Evolutionary conservation across 1,140 invertebrate genomes (phyloP).

Genomic region (Drosophila sp.): DNA sequence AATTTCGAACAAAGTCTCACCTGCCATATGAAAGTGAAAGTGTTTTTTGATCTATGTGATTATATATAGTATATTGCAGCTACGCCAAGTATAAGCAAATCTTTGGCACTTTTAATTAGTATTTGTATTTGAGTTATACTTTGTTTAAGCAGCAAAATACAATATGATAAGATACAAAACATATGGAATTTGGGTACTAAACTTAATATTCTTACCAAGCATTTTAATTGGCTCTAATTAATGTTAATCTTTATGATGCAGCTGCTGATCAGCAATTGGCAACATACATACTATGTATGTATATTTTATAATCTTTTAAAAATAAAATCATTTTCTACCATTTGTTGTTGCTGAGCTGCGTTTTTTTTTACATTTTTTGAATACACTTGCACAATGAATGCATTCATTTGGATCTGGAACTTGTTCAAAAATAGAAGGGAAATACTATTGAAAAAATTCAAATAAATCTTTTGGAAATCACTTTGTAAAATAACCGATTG

Average conservation of each 20-base stretch:
- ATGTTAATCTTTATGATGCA: slow-evolving; percentile 9
- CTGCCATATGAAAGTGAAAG: not conserved
- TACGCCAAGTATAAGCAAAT: not conserved
- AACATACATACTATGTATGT: slow-evolving; percentile 28
- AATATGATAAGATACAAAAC: not conserved
- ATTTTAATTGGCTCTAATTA: not conserved
- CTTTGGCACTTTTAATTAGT: not conserved
- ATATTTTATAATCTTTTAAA: slow-evolving; percentile 12
- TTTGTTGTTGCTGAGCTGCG: slow-evolving; percentile 8
- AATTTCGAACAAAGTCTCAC: not conserved
- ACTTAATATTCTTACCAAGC: not conserved
- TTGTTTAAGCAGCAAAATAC: not conserved
- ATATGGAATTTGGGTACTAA: too few relatives aligned
- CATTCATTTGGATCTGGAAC: too few relatives aligned
- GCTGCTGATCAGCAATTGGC: slow-evolving; percentile 24
- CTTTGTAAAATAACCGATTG: too few relatives aligned
- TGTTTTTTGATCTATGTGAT: not conserved
- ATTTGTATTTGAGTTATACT: not conserved
- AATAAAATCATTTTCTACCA: not conserved
- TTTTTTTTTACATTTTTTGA: not conserved
- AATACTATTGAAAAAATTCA: too few relatives aligned
- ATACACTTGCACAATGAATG: not conserved
- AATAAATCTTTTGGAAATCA: too few relatives aligned
- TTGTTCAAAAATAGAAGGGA: too few relatives aligned
- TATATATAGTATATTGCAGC: not conserved